Conservation (phyloP, 2,113 vertebrate genomes). For the Alces alces region DNA sequence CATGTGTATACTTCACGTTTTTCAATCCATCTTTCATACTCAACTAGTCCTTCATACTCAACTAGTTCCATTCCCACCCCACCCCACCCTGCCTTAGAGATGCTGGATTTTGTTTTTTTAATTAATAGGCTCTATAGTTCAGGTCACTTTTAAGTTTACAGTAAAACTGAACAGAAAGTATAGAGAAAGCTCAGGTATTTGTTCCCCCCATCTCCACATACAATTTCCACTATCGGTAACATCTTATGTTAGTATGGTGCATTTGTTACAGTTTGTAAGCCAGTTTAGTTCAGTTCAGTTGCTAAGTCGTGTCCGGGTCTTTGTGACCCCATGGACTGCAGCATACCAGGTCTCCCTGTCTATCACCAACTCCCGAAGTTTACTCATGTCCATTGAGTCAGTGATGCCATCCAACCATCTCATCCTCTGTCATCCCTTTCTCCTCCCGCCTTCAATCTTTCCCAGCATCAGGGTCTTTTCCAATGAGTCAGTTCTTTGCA, state of each 20-base stretch:
- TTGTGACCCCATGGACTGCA: background rate
- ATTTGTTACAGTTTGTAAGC: no score
- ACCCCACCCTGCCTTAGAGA: background rate
- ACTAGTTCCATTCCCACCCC: background rate
- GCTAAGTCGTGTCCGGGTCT: background rate
- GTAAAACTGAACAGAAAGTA: background rate
- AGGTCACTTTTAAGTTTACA: background rate
- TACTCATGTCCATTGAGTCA: background rate
- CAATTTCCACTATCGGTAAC: accelerated
- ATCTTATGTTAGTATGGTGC: background rate
- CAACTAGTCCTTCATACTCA: background rate
- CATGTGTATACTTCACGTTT: accelerated
- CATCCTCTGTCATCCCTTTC: background rate
- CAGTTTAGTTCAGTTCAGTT: background rate
- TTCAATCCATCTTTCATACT: background rate
- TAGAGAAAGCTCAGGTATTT: background rate
- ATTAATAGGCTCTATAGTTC: background rate
- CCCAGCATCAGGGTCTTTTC: background rate
- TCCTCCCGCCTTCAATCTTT: background rate
- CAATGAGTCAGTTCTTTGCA: background rate
- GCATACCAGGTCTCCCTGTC: background rate
- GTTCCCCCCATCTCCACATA: background rate
- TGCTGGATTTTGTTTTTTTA: background rate
- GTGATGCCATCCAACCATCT: background rate
- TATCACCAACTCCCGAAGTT: background rate